Percentiles rank a stretch among this genome's conserved stretches.
phyloP scores from a whole-genome alignment of 2,888 invertebrate genomes.

The Cotesia congregata region DNA sequence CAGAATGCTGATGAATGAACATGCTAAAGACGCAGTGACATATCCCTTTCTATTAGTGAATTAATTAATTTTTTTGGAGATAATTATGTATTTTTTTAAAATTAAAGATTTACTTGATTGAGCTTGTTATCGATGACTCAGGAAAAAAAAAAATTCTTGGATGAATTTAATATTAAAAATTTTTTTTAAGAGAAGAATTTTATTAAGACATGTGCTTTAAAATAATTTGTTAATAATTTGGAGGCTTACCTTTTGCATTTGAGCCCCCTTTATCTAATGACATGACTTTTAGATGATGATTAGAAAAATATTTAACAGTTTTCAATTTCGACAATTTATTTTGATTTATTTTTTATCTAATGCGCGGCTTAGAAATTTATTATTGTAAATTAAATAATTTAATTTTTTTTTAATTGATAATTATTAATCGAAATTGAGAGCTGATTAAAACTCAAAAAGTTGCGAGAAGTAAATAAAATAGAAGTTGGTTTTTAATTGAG shows the following conservation, averaged over 20 bases:
- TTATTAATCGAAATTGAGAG: not conserved
- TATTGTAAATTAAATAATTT: not conserved
- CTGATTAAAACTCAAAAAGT: conserved; percentile 9
- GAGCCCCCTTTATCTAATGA: not conserved
- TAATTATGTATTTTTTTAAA: not conserved
- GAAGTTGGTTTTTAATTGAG: conserved; percentile 6
- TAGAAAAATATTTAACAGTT: not conserved
- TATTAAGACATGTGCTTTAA: conserved; percentile 17
- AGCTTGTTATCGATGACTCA: too few species aligned
- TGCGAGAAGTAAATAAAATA: conserved; percentile 39
- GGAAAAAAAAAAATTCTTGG: too few species aligned
- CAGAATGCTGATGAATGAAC: conserved; percentile 22
- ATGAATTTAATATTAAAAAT: too few species aligned
- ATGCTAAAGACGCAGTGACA: conserved; percentile 5
- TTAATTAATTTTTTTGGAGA: conserved; percentile 15
- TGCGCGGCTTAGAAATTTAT: not conserved
- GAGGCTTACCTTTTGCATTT: conserved; percentile 23
- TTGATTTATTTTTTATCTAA: not conserved
- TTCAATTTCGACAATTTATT: not conserved
- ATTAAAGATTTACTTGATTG: not conserved
- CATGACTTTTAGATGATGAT: not conserved
- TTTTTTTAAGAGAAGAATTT: conserved; percentile 39
- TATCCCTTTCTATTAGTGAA: conserved; percentile 11
- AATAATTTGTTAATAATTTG: not conserved
- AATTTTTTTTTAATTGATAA: not conserved